A percentile compares a stretch with the other conserved stretches of the same genome.
Conservation (phyloP, 2,888 invertebrate species). For the Drosophila multiciliata region DNA sequence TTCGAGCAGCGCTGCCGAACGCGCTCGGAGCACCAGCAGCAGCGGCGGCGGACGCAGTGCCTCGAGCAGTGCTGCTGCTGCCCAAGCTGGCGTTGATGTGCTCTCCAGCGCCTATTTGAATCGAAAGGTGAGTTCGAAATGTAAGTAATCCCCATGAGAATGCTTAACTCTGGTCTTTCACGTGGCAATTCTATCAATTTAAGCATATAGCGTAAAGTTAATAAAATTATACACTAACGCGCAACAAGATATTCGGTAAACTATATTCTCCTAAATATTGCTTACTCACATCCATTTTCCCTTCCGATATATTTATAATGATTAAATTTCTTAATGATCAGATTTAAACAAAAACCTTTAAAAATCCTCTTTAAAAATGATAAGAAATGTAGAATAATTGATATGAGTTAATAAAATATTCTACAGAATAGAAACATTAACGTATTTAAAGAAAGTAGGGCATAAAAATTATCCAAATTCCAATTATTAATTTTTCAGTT, state of each 20-base stretch:
- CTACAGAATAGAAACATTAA: neutral
- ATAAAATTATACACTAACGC: neutral
- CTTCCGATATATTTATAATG: too few species aligned
- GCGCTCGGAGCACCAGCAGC: slow-evolving; percentile 59
- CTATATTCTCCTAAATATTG: neutral
- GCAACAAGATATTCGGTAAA: neutral
- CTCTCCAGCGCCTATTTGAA: slow-evolving; percentile 79
- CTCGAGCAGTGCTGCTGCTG: slow-evolving; percentile 38
- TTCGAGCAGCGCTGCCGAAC: slow-evolving; percentile 50
- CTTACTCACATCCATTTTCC: neutral
- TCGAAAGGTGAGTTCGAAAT: slow-evolving; percentile 82
- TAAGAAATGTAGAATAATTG: neutral
- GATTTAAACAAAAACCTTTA: too few species aligned
- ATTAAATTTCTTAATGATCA: neutral
- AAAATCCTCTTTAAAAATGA: too few species aligned
- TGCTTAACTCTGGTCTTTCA: slow-evolving; percentile 13
- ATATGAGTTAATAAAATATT: neutral
- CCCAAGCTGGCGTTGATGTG: slow-evolving; percentile 50
- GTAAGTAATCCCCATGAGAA: slow-evolving; percentile 74
- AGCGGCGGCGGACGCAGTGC: slow-evolving; percentile 59
- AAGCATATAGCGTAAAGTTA: neutral
- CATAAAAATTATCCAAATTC: neutral
- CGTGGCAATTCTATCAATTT: neutral
- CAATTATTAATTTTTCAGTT: neutral
- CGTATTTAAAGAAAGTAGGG: neutral